Base-by-base conservation (phyloP, 1,140 invertebrate genomes). In the Drosophila burlai region DNA sequence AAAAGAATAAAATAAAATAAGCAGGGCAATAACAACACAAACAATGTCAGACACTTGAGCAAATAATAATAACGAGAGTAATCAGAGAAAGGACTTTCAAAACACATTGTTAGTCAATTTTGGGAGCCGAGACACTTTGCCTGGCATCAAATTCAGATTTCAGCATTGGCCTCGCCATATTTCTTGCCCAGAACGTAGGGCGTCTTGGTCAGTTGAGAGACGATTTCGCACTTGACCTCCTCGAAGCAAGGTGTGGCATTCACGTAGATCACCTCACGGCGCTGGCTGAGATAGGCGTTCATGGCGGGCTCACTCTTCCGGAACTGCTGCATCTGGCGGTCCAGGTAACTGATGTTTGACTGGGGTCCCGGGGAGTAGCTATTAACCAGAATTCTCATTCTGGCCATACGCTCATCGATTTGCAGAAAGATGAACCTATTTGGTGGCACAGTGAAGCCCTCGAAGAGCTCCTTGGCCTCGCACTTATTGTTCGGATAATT, bases 161-260 rank as follows among this genome's bases (percentile, higher is more conserved):
- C 16, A 31, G 60, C 60, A 34, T 58, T 69, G 43, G 50, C 76
- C 65, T 85, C 75, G 50, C 79, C 85, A n/a, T 86, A 81, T 47
- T 92, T 92, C 26, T 67, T 82, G 31, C 91, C 91, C 31, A 92
- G 61, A n/a, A 91, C 62, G 42, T 92, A 89, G 24, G 87, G 89
- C 3, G 68, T 78, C 54, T 80, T 84, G 15, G 83, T 81, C 15
- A 92, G 40, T 21, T 82, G 45, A 1, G 81, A 77, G 57, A 87
- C 47, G 16, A 92, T 73, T 11, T 54, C 24, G 4, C 74, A 92
- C 50, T 85, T 91, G 38, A 92, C 91, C 3, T 73, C 57, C 62
- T 93, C 86, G n/a, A 91, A 89, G 24, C 81, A 81, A n/a, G 45
- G 75, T 4, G 72, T 49, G 40, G 83, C 86, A 74, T 92, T 72